Percentiles rank a stretch among this genome's conserved stretches.
These are phyloP conservation scores for Anoplophora glabripennis DNA, from an alignment of 1,140 invertebrate species.

Conservation along the genomic window DNA sequence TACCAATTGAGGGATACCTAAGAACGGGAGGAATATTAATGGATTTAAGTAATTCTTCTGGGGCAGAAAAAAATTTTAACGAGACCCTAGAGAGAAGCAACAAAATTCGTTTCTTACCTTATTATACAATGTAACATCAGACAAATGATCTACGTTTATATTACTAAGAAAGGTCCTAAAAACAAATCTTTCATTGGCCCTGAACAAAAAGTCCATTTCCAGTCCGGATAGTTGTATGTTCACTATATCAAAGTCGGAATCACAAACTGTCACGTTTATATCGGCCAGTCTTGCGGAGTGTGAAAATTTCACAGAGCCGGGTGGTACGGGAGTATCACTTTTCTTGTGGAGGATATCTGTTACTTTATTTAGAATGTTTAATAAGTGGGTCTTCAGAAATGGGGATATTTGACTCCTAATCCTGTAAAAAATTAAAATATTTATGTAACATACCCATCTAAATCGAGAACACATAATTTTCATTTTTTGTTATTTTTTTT, in stretches of 20 bases:
- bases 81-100: too few species aligned
- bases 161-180: constrained; percentile 66
- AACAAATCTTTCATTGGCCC: constrained; percentile 76
- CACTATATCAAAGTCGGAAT: constrained; percentile 68
- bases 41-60: too few species aligned
- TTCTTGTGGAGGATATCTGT: constrained; percentile 35
- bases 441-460: background rate
- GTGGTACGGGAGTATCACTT: constrained; percentile 66
- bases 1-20: too few species aligned
- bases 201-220: constrained; percentile 74
- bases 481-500: too few species aligned
- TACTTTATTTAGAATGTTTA: constrained; percentile 12
- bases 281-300: constrained; percentile 68
- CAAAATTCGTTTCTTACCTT: constrained; percentile 56
- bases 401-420: constrained; percentile 20
- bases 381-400: constrained; percentile 20
- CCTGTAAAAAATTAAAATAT: constrained; percentile 25
- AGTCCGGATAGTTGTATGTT: constrained; percentile 63
- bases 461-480: too few species aligned
- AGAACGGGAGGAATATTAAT: too few species aligned
- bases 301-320: constrained; percentile 74
- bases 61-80: too few species aligned
- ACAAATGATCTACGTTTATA: constrained; percentile 68
- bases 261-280: constrained; percentile 62
- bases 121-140: constrained; percentile 72